Base-by-base conservation (phyloP, 2,888 invertebrate species). In the Gymnocheta viridis region DNA sequence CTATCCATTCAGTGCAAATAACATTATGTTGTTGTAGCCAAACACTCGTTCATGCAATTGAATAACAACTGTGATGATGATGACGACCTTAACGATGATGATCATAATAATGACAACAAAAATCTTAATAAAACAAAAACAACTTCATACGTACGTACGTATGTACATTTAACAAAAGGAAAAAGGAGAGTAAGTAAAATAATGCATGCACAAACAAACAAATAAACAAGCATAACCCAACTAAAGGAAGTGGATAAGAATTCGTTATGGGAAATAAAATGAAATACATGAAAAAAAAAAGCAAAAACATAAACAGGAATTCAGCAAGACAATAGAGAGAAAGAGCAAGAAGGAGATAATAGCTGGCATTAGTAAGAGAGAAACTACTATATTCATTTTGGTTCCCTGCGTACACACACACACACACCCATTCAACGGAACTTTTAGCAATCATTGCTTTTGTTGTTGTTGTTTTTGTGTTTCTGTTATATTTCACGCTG, bases 201-300 rank as follows among this genome's bases (percentile, higher is more conserved):
- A 1, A 2, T 22, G 10, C 24, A 54, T 12, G n/a, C 54, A 54
- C 56, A 67, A 22, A 41, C 12, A 66, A 54, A 54, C 27, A 19
- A 51, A 49, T 35, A 54, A 58, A 51, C n/a, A 62, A 51, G n/a
- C n/a, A n/a, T n/a, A 67, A 69, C 27, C 41, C 29, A 51, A 35
- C 17, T 22, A 67, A 82, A 78, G 82, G 82, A 78, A 82, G 78
- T 82, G 51, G 47, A 67, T 62, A 67, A 62, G 60, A 56, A 66
- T 67, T 77, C 64, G 72, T 72, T 73, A 78, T 73, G 82, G 82
- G 82, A 78, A 82, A 67, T 82, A 66, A 58, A 77, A 35, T 44
- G 22, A 66, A 74, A 17, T n/a, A 62, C 27, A 32, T 35, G 19
- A 44, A 27, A 10, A 19, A 2, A 58, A 5, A 47, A 27, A 51